These are phyloP conservation scores for Creontiades dilutus DNA, from an alignment of 2,888 invertebrate species.

Conservation along the genomic window DNA sequence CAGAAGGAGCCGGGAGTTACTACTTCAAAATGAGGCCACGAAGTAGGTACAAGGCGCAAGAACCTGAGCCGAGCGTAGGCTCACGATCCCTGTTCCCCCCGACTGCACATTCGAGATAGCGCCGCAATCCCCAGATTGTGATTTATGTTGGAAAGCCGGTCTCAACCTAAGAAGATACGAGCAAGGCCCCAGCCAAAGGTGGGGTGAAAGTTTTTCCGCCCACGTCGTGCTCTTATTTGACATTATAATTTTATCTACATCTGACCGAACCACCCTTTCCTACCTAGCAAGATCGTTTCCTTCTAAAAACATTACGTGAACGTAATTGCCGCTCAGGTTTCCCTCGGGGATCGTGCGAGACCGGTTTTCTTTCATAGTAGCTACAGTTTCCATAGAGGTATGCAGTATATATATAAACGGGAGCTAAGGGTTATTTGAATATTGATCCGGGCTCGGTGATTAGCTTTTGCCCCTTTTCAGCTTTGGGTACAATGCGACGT, in stretches of 20 bases:
- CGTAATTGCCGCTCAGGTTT: conserved; percentile 49
- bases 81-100: conserved; percentile 55
- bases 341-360: background rate
- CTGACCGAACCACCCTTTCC: conserved; percentile 14
- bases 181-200: conserved; percentile 24
- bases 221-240: conserved; percentile 68
- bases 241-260: conserved; percentile 70
- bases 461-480: conserved; percentile 13
- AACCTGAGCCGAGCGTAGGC: conserved; percentile 31
- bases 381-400: conserved; percentile 16
- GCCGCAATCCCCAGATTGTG: conserved; percentile 40
- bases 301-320: conserved; percentile 67
- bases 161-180: conserved; percentile 7
- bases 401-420: background rate
- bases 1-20: background rate
- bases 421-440: conserved; percentile 55
- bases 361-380: conserved; percentile 11
- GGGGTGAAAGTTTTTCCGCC: conserved; percentile 67
- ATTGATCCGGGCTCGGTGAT: conserved; percentile 40
- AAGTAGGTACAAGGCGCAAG: background rate
- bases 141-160: conserved; percentile 66
- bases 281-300: background rate
- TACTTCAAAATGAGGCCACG: background rate
- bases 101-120: conserved; percentile 23
- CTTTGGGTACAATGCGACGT: background rate